These are phyloP conservation scores for Aspiorhynchus laticeps DNA, from an alignment of 2,113 vertebrate genomes.

Conservation along the genomic window DNA sequence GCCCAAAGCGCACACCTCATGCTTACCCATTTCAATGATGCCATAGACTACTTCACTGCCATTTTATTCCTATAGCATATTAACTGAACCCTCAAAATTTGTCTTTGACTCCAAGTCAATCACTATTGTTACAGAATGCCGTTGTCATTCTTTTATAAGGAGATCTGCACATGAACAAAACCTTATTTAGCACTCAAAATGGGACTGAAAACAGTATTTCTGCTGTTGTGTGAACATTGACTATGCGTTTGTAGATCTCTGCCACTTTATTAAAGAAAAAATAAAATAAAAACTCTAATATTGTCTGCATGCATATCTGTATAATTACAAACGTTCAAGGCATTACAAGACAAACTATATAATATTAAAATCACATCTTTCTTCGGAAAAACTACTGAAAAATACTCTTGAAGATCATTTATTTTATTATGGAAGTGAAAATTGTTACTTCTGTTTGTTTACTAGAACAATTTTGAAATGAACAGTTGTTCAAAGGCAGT, in stretches of 20 bases:
- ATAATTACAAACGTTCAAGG: conserved; percentile 68
- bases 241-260: not conserved
- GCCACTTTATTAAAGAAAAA: not conserved
- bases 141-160: not conserved
- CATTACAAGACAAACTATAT: conserved; percentile 56
- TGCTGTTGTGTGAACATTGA: not conserved
- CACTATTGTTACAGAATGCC: not conserved
- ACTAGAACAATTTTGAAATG: not conserved
- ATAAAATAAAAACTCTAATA: conserved; percentile 66
- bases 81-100: not conserved
- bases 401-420: conserved; percentile 38
- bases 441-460: not conserved
- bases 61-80: not conserved
- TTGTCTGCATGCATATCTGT: conserved; percentile 79
- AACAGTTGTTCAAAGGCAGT: conserved; percentile 23
- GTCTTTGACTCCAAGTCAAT: not conserved
- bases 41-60: not conserved
- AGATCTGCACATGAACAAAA: not conserved
- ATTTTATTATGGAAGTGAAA: conserved; percentile 16
- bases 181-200: not conserved
- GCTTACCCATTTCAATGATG: not conserved
- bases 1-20: not conserved
- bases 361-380: conserved; percentile 29
- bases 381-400: conserved; percentile 31
- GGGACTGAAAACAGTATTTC: not conserved